Base-by-base conservation (phyloP, 2,797 vertebrate species). In the Champsocephalus gunnari region DNA sequence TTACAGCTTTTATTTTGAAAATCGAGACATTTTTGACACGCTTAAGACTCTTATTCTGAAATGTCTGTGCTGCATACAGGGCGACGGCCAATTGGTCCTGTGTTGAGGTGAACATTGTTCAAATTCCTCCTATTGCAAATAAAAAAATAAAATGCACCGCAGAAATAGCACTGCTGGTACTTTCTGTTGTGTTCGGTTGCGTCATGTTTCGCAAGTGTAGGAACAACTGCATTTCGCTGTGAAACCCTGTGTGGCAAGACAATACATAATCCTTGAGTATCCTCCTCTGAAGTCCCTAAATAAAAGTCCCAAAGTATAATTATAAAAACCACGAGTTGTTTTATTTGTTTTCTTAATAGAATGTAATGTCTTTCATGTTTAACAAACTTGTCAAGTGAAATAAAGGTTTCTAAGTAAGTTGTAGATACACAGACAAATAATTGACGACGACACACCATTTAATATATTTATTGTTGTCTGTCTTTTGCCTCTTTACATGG, bases 401-500 rank as follows among this genome's bases (percentile, higher is more conserved):
- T 38, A 9, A 38, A 38, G 34, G 34, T 38, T 38, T 38, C 34
- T 38, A 73, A 72, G 61, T 53, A 5, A 62, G 11, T 12, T 9
- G 49, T 54, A 32, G 17, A 16, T n/a, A n/a, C 13, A 41, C 6
- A 44, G 56, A 67, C 5, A 34, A 57, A 12, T 5, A 38, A 71
- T 64, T 3, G 49, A 73, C 49, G 49, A 1, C 16, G 47, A 7
- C 14, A 62, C 64, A 21, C 2, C 0, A 24, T 3, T 78, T 9
- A 59, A 77, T 14, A 70, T 65, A 21, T 92, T 90, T 91, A 90
- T 92, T 91, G 77, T 77, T 45, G 49, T 72, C 44, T 55, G 61
- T 81, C 77, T 81, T 82, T 69, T 63, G 54, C 65, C 34, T 75
- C 50, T 82, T 76, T 83, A 83, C 77, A 89, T 75, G 66, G 74